Percentiles rank a stretch among this genome's conserved stretches.
These are phyloP conservation scores for Achlya flavicornis DNA, from an alignment of 2,888 invertebrate genomes.

Conservation along the genomic window DNA sequence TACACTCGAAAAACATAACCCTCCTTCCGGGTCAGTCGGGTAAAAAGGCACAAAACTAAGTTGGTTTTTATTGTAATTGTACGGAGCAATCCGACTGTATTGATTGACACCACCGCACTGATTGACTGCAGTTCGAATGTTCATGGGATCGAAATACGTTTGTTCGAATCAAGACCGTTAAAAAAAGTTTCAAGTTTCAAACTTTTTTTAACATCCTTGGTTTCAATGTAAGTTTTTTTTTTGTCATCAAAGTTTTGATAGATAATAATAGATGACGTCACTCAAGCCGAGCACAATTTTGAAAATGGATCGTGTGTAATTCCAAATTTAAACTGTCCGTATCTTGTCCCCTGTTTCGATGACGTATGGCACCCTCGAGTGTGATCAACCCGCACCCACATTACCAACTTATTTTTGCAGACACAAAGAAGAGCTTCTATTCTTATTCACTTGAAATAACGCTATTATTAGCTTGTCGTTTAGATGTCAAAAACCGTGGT, in stretches of 20 bases:
- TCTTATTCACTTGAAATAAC: conserved; percentile 8
- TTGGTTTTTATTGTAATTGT: too few species aligned
- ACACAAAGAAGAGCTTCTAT: background rate
- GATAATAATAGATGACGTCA: background rate
- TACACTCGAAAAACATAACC: too few species aligned
- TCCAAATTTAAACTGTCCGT: conserved; percentile 75
- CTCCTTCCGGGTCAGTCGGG: too few species aligned
- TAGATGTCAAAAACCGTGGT: conserved; percentile 6
- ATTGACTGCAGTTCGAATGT: too few species aligned
- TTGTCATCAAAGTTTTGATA: background rate
- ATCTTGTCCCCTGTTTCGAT: conserved; percentile 54
- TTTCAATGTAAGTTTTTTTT: too few species aligned
- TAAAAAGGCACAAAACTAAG: too few species aligned
- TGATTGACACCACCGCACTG: too few species aligned
- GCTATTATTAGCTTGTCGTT: background rate
- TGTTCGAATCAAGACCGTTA: too few species aligned
- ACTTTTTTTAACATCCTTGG: too few species aligned
- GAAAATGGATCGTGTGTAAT: conserved; percentile 64
- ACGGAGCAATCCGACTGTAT: too few species aligned
- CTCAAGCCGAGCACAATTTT: conserved; percentile 36
- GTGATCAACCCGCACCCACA: conserved; percentile 59
- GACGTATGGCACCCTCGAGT: conserved; percentile 72
- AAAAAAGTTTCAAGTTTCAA: too few species aligned
- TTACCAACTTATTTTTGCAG: conserved; percentile 24
- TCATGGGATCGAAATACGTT: too few species aligned